Evolutionary conservation across 2,888 invertebrate species (phyloP), one percentile per base, ranked within the genome.

Genomic region (Mesorhabditis sp.): DNA sequence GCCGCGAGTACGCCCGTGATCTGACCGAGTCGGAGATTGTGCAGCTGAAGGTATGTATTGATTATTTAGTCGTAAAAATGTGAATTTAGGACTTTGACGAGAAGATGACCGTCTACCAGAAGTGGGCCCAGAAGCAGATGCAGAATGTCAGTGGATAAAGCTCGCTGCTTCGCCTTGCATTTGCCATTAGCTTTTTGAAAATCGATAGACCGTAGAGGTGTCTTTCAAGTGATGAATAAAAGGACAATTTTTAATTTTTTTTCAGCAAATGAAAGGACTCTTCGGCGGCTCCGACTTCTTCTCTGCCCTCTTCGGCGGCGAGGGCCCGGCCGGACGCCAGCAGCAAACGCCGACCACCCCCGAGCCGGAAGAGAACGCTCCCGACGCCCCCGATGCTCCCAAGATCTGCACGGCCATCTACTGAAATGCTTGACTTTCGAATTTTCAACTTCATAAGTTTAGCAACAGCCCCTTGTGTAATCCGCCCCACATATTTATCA

Each of bases 331-430:
- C 70, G 28, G 67, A 50, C 65, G 65, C 43, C 64, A 45, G 10
- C 69, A 67, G 71, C 70, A 70, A 63, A 62, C 70, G 43, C 65
- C 76, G n/a, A 76, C 78, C 45, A 73, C 77, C 61, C 67, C 79
- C 6, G 71, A 76, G 43, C 67, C 78, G 2, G 69, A 73, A 50
- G 77, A 74, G 63, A 71, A 79, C 10, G 68, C 78, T 43, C 78
- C 76, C 45, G 79, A 81, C 62, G 78, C 81, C 41, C 84, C 84
- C 45, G 80, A 77, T 13, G 79, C 83, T 15, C 84, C 84, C 66
- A 78, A 81, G 69, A 83, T 83, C 82, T 84, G 84, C 74, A 82
- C 81, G n/a, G 75, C 81, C 67, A 78, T 84, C 70, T 81, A 76
- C 67, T 83, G 77, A 82, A 50, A 10, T 50, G n/a, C 7, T 50